phyloP scores from a whole-genome alignment of 2,888 invertebrate genomes.

The Melanargia galathea region DNA sequence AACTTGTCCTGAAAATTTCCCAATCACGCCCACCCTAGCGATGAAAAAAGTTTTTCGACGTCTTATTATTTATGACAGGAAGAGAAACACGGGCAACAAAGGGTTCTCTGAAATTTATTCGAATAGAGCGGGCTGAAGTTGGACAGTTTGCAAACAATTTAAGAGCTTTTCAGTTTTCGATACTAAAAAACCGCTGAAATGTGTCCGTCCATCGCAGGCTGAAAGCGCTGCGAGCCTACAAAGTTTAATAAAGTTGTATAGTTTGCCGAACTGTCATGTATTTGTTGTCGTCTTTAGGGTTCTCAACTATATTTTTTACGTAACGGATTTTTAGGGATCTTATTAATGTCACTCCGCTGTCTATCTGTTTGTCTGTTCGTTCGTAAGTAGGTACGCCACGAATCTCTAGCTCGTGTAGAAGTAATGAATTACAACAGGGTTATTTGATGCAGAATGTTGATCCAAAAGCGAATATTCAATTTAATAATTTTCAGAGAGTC shows the following conservation, averaged over 20 bases:
- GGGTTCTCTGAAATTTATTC: conserved; percentile 30
- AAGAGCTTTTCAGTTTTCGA: conserved; percentile 16
- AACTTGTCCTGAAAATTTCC: neutral
- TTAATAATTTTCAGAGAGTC: too few relatives aligned
- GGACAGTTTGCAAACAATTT: conserved; percentile 26
- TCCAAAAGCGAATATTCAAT: too few relatives aligned
- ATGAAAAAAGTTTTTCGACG: conserved; percentile 30
- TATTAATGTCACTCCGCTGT: too few relatives aligned
- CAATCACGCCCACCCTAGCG: neutral
- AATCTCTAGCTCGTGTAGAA: too few relatives aligned
- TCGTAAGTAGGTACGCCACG: too few relatives aligned
- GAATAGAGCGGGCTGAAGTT: conserved; percentile 17
- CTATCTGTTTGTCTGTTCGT: too few relatives aligned
- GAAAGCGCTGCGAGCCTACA: neutral
- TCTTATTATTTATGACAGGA: conserved; percentile 34
- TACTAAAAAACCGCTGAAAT: conserved; percentile 6
- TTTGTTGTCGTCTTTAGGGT: neutral
- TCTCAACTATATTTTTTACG: too few relatives aligned
- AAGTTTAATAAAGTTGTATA: neutral
- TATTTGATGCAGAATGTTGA: too few relatives aligned
- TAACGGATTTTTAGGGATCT: too few relatives aligned
- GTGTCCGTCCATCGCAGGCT: neutral
- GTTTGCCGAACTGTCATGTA: neutral
- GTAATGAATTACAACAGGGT: too few relatives aligned
- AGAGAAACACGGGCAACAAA: conserved; percentile 30